Percentiles rank a stretch among this genome's conserved stretches.
These are phyloP conservation scores for Andrena chrysosceles DNA, from an alignment of 2,888 invertebrate genomes.

Conservation along the genomic window DNA sequence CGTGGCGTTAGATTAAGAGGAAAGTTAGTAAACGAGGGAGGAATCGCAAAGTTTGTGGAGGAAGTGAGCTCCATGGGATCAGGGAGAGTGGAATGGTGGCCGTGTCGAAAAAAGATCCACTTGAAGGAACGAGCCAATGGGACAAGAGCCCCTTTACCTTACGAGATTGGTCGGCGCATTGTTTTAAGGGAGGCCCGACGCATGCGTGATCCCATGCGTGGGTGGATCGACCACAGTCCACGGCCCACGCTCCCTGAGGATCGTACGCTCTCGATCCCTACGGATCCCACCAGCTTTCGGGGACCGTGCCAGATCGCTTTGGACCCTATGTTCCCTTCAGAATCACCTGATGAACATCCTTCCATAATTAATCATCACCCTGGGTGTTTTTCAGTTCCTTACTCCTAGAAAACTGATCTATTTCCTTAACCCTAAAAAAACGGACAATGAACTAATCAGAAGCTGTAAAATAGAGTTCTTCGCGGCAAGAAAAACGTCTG, in stretches of 20 bases:
- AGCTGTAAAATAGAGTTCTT: not conserved
- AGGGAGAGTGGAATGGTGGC: slow-evolving; percentile 62
- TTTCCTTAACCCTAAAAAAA: not conserved
- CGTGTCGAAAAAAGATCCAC: slow-evolving; percentile 79
- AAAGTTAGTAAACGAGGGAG: not conserved
- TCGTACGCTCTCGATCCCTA: slow-evolving; percentile 24
- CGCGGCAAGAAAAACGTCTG: not conserved
- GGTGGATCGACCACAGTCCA: slow-evolving; percentile 80
- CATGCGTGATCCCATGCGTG: slow-evolving; percentile 81
- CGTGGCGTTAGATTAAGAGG: not conserved
- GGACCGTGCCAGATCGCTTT: not conserved
- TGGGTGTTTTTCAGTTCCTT: not conserved
- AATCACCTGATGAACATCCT: not conserved
- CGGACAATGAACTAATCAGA: not conserved
- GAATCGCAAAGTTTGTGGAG: not conserved
- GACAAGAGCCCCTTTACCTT: slow-evolving; percentile 82
- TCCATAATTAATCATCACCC: not conserved
- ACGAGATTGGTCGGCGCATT: slow-evolving; percentile 84
- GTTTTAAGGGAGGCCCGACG: slow-evolving; percentile 83
- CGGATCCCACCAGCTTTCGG: slow-evolving; percentile 6
- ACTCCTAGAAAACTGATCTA: not conserved
- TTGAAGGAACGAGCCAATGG: slow-evolving; percentile 80
- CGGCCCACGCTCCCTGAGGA: slow-evolving; percentile 53
- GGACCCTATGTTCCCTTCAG: not conserved
- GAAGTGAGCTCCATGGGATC: slow-evolving; percentile 51